These are phyloP conservation scores for Coregonus clupeaformis DNA, from an alignment of 2,113 vertebrate genomes.

Conservation along the genomic window DNA sequence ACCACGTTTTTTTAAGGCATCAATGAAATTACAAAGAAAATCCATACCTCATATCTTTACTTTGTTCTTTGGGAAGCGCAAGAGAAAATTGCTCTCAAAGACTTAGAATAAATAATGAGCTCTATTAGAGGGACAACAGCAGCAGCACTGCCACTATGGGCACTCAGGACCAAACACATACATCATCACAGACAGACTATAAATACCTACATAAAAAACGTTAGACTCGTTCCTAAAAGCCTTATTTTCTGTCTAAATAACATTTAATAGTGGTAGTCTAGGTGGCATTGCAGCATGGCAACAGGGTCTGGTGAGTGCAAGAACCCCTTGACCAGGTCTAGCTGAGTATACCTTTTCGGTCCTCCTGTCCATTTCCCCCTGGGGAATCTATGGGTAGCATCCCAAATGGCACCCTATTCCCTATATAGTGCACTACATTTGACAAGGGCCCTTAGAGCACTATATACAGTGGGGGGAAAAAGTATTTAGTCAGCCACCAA, in stretches of 20 bases:
- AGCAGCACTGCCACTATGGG: not conserved
- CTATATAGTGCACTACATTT: constrained; percentile 18
- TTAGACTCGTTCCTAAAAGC: constrained; percentile 28
- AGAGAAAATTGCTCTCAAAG: constrained; percentile 8
- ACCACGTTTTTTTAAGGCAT: too few species aligned
- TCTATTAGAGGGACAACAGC: constrained; percentile 6
- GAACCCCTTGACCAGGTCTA: constrained; percentile 38
- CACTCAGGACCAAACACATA: not conserved
- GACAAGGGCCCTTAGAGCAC: constrained; percentile 46
- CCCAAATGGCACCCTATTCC: constrained; percentile 8
- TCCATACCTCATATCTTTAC: not conserved
- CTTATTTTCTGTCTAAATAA: constrained; percentile 44
- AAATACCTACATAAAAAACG: constrained; percentile 33
- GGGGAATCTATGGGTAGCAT: constrained; percentile 30
- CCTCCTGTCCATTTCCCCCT: constrained; percentile 34
- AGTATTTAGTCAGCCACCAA: too few species aligned
- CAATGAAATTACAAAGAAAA: not conserved
- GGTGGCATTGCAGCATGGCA: constrained; percentile 23
- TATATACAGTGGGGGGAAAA: too few species aligned
- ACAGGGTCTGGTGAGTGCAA: not conserved
- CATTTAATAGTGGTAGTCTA: constrained; percentile 47
- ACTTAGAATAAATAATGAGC: not conserved
- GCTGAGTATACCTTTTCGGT: not conserved
- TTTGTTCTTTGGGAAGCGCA: constrained; percentile 7
- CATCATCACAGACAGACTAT: constrained; percentile 25